These are phyloP conservation scores for Mus caroli DNA, from an alignment of 2,797 vertebrate genomes.

Conservation along the genomic window DNA sequence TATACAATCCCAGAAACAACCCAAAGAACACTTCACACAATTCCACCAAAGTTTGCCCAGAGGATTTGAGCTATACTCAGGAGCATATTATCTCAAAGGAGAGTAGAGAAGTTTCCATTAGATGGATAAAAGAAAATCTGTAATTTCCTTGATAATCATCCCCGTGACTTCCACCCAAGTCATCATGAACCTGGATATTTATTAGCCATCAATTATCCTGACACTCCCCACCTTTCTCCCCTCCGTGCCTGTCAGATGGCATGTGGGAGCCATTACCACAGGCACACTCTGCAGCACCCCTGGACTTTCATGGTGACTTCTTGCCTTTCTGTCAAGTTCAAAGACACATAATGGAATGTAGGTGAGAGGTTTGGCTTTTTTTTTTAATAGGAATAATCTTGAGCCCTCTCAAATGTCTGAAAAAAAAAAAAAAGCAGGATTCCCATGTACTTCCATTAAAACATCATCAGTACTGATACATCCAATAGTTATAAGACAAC, in stretches of 20 bases:
- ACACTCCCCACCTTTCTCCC: constrained; percentile 37
- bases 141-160: constrained; percentile 23
- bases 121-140: neutral
- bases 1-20: neutral
- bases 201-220: constrained; percentile 59
- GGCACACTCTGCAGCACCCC: neutral
- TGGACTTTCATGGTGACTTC: neutral
- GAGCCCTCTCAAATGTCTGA: constrained; percentile 8
- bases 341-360: neutral
- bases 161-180: constrained; percentile 35
- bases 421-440: constrained; percentile 27
- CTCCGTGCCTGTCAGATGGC: neutral
- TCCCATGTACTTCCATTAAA: neutral
- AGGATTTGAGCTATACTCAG: neutral
- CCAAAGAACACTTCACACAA: neutral
- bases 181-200: constrained; percentile 35
- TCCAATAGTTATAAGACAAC: neutral
- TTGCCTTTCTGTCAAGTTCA: neutral
- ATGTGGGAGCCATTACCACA: neutral
- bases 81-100: constrained; percentile 15
- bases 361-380: neutral
- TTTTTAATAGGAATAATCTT: neutral
- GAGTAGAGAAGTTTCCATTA: neutral
- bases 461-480: neutral
- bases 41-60: neutral